Percentiles rank a stretch among this genome's conserved stretches.
These are phyloP conservation scores for Tigriopus japonicus DNA, from an alignment of 1,140 invertebrate species.

Conservation along the genomic window DNA sequence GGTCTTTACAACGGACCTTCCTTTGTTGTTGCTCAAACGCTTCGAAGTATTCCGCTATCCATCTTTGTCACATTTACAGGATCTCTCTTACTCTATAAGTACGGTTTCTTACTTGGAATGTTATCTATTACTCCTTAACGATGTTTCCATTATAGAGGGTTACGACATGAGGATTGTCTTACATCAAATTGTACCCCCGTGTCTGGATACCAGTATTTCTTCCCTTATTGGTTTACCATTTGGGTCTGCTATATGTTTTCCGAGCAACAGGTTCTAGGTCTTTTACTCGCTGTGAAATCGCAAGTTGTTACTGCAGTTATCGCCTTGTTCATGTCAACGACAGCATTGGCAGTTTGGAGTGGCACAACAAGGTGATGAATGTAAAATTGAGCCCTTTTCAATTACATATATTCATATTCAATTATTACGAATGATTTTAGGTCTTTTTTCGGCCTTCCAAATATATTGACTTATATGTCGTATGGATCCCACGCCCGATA, in stretches of 20 bases:
- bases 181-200: neutral
- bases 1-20: slow-evolving; percentile 66
- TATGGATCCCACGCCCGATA: slow-evolving; percentile 56
- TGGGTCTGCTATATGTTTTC: slow-evolving; percentile 40
- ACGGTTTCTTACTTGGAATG: neutral
- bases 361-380: slow-evolving; percentile 48
- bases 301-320: slow-evolving; percentile 49
- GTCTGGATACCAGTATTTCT: neutral
- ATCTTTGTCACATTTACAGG: slow-evolving; percentile 36
- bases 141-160: neutral
- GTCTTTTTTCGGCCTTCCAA: slow-evolving; percentile 37
- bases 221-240: slow-evolving; percentile 24
- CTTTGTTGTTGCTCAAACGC: slow-evolving; percentile 53
- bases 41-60: slow-evolving; percentile 58
- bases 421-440: slow-evolving; percentile 18
- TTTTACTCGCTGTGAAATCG: slow-evolving; percentile 58
- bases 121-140: neutral
- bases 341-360: slow-evolving; percentile 48
- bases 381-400: neutral
- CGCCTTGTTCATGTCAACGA: slow-evolving; percentile 41
- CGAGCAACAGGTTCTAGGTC: slow-evolving; percentile 59
- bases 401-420: slow-evolving; percentile 2
- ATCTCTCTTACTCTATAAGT: slow-evolving; percentile 5
- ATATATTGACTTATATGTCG: slow-evolving; percentile 57
- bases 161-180: neutral